A percentile compares a stretch with the other conserved stretches of the same genome.
Evolutionary conservation across 2,113 vertebrate species (phyloP).

Genomic region (Mus musculus): DNA sequence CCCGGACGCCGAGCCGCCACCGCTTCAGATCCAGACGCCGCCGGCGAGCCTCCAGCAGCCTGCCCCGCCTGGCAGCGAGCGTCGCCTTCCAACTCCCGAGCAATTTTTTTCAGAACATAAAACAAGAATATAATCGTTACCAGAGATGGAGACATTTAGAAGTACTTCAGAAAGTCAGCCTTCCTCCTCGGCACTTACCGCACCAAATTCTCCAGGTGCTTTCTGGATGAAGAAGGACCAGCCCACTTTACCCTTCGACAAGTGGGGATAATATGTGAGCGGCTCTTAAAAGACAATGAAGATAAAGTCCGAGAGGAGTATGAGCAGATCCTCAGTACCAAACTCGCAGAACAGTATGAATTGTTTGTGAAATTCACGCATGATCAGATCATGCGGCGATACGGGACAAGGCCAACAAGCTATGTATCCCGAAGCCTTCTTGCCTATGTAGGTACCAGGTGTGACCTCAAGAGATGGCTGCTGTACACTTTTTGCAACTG

Average conservation of each 20-base stretch:
- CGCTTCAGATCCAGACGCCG: slow-evolving; percentile 74
- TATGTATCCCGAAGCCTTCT: slow-evolving; percentile 93
- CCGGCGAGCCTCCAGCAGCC: slow-evolving; percentile 60
- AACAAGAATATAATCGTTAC: slow-evolving; percentile 95
- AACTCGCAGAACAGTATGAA: slow-evolving; percentile 97
- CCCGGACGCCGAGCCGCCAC: slow-evolving; percentile 86
- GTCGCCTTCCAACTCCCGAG: slow-evolving; percentile 86
- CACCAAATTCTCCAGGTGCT: slow-evolving; percentile 93
- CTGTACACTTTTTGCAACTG: slow-evolving; percentile 87
- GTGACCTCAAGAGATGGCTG: slow-evolving; percentile 89
- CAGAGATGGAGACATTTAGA: slow-evolving; percentile 95
- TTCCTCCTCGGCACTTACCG: slow-evolving; percentile 87
- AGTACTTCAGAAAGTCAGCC: slow-evolving; percentile 89
- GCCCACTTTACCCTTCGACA: slow-evolving; percentile 94
- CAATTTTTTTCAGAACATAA: slow-evolving; percentile 97
- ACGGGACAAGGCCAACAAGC: slow-evolving; percentile 93
- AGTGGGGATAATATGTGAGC: slow-evolving; percentile 95
- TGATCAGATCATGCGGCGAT: slow-evolving; percentile 97
- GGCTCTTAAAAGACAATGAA: slow-evolving; percentile 95
- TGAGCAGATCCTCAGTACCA: slow-evolving; percentile 95
- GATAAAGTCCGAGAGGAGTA: slow-evolving; percentile 96
- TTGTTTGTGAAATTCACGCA: slow-evolving; percentile 98
- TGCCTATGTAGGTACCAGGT: slow-evolving; percentile 85
- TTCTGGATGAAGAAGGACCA: slow-evolving; percentile 92
- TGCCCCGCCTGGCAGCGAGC: slow-evolving; percentile 74